phyloP scores from a whole-genome alignment of 2,888 invertebrate species.

The Hirtodrosophila trivittata region DNA sequence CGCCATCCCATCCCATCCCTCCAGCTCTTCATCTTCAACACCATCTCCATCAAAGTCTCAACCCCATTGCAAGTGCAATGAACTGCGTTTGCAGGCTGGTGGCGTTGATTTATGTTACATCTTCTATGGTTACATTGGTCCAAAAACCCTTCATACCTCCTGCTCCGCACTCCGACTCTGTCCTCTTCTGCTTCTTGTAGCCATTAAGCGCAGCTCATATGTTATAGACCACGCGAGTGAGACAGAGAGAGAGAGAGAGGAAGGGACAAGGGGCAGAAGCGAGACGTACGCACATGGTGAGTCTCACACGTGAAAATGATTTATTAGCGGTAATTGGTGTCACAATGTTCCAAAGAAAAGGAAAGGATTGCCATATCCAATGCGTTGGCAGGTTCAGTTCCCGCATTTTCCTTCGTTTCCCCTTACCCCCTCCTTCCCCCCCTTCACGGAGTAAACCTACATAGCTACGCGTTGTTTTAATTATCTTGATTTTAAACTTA shows the following conservation, averaged over 20 bases:
- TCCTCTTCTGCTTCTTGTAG: slow-evolving; percentile 29
- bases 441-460: slow-evolving; percentile 20
- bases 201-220: slow-evolving; percentile 76
- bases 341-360: slow-evolving; percentile 75
- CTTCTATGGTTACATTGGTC: slow-evolving; percentile 74
- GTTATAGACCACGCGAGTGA: slow-evolving; percentile 35
- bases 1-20: slow-evolving; percentile 27
- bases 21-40: no score
- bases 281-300: slow-evolving; percentile 8
- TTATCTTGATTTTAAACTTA: slow-evolving; percentile 80
- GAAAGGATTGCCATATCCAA: slow-evolving; percentile 78
- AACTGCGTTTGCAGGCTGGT: slow-evolving; percentile 72
- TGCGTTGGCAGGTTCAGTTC: no score
- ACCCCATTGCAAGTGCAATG: slow-evolving; percentile 71
- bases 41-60: no score
- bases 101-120: slow-evolving; percentile 80
- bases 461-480: slow-evolving; percentile 63
- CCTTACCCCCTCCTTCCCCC: slow-evolving; percentile 27
- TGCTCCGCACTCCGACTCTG: no score
- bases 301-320: slow-evolving; percentile 71
- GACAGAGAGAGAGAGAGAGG: not conserved
- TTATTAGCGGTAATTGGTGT: slow-evolving; percentile 81
- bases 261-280: not conserved
- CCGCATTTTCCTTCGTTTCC: not conserved
- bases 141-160: no score